Evolutionary conservation across 2,113 vertebrate genomes (phyloP), one percentile per base, ranked within the genome.

Genomic region (Etheostoma cragini): DNA sequence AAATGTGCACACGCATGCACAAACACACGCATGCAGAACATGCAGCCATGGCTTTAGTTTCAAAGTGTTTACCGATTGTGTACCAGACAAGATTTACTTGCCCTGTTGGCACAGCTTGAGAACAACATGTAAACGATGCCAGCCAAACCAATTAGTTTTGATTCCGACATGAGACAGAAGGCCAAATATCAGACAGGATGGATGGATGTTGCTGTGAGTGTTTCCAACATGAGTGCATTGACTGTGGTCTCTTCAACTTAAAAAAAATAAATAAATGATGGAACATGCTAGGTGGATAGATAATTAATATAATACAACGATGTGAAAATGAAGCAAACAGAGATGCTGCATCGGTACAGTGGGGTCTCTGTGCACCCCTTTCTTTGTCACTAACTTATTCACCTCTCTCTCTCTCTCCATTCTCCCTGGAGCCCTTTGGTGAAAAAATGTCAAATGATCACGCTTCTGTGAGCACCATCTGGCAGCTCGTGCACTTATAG

Each of bases 401-500:
- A 72, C 69, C 72, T 80, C 72, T 42, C 61, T 62, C 50, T 65
- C 82, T 87, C 80, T 72, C 66, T 68, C 64, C 65, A 26, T 62
- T 85, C 78, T 86, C 87, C 89, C 84, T 15, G 38, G 88, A 93
- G 93, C 88, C 88, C 88, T 93, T 92, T 91, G 87, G 82, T 80
- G 38, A 80, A 88, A 89, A 94, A 92, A 93, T 89, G 87, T 85
- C 91, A 91, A 92, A 94, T 92, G 87, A 92, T 93, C 93, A 94
- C 72, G 91, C 91, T 94, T 92, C 91, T 82, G 87, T 91, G 94
- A 93, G 84, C 93, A 95, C 94, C 94, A 95, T 95, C 94, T 96
- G 94, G 94, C 91, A 92, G 88, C 87, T 82, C 56, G 50, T 78
- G 84, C 91, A 88, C 93, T 93, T 87, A 88, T 79, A 89, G 88